Percentiles rank a stretch among this genome's conserved stretches.
phyloP scores from a whole-genome alignment of 2,888 invertebrate genomes.

The Serripes groenlandicus region DNA sequence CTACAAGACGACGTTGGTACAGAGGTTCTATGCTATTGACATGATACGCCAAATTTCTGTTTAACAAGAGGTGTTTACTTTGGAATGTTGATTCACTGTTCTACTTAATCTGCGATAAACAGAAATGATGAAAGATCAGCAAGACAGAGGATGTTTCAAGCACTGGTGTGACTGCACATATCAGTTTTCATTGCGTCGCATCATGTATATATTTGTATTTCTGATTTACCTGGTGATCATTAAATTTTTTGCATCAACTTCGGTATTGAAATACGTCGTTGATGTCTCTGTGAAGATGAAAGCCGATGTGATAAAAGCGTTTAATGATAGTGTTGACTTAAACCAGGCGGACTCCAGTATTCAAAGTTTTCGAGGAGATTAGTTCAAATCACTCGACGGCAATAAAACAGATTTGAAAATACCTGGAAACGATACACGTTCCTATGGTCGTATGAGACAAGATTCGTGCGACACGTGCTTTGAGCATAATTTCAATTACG shows the following conservation, averaged over 20 bases:
- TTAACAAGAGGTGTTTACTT: too few relatives aligned
- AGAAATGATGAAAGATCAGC: neutral
- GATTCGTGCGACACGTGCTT: conserved; percentile 59
- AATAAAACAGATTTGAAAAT: neutral
- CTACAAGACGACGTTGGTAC: too few relatives aligned
- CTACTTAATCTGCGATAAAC: too few relatives aligned
- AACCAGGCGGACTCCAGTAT: neutral
- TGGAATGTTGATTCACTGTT: too few relatives aligned
- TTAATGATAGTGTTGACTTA: neutral
- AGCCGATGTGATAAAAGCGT: conserved; percentile 3
- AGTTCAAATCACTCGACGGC: neutral
- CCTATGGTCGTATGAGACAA: conserved; percentile 14
- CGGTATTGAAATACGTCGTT: neutral
- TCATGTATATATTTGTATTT: conserved; percentile 12
- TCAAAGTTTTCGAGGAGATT: neutral
- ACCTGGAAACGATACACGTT: neutral
- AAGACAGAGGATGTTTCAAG: neutral
- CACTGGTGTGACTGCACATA: neutral
- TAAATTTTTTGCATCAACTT: conserved; percentile 4
- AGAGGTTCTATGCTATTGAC: too few relatives aligned
- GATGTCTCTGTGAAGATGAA: conserved; percentile 30
- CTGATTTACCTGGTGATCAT: conserved; percentile 7
- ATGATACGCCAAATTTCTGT: too few relatives aligned
- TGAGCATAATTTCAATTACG: conserved; percentile 63
- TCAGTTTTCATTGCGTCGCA: conserved; percentile 13